Conservation (phyloP, 2,797 vertebrate species). For the Knipowitschia caucasica region DNA sequence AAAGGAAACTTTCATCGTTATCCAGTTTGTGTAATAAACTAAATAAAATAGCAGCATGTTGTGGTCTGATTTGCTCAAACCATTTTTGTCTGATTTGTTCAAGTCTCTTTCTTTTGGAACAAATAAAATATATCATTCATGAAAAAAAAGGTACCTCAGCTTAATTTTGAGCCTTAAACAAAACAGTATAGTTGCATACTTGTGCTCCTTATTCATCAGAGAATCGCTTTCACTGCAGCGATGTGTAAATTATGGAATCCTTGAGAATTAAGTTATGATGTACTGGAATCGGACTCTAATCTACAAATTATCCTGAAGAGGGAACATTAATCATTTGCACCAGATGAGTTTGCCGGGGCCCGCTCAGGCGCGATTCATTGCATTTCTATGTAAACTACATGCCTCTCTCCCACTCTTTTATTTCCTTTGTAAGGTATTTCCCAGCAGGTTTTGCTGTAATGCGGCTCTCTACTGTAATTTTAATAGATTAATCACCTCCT, state of each 20-base stretch:
- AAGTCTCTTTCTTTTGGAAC: too few species aligned
- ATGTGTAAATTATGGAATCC: slow-evolving; percentile 21
- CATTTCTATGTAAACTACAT: slow-evolving; percentile 2
- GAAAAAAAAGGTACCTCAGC: too few species aligned
- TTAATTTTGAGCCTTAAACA: neutral
- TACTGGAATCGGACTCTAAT: slow-evolving; percentile 28
- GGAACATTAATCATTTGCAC: slow-evolving; percentile 35
- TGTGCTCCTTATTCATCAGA: slow-evolving; percentile 10
- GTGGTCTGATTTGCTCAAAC: too few species aligned
- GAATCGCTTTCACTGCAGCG: neutral
- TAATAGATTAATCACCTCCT: slow-evolving; percentile 41
- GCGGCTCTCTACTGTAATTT: slow-evolving; percentile 22
- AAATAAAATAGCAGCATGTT: neutral
- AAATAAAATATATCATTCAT: neutral
- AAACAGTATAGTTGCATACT: neutral
- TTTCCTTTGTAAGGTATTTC: slow-evolving; percentile 14
- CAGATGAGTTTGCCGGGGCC: slow-evolving; percentile 25
- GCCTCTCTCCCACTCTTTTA: neutral
- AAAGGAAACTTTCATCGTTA: neutral
- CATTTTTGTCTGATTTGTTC: too few species aligned
- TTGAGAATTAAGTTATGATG: slow-evolving; percentile 28
- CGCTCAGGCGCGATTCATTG: slow-evolving; percentile 35
- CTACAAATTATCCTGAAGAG: slow-evolving; percentile 26
- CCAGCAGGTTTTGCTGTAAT: slow-evolving; percentile 15
- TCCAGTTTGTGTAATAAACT: neutral